Percentiles rank a stretch among this genome's conserved stretches.
phyloP scores from a whole-genome alignment of 2,797 vertebrate genomes.

The Rousettus madagascariensis region DNA sequence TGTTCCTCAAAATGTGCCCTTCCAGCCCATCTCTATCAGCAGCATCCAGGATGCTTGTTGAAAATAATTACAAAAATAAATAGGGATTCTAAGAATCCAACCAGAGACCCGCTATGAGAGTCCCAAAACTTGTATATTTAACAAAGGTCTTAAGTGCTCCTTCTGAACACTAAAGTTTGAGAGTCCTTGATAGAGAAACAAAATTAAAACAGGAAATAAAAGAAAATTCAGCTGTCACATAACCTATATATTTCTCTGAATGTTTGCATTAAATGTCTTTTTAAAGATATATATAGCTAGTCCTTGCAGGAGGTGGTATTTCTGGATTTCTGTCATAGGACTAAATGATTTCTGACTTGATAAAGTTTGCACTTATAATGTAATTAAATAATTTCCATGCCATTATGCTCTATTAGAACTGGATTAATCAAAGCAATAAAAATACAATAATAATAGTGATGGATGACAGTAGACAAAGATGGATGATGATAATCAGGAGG shows the following conservation, averaged over 20 bases:
- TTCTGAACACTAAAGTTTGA: neutral
- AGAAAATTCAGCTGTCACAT: neutral
- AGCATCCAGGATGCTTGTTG: neutral
- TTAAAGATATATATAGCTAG: neutral
- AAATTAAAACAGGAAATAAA: neutral
- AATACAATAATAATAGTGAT: conserved; percentile 58
- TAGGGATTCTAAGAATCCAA: neutral
- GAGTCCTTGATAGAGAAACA: neutral
- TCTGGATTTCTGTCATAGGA: conserved; percentile 38
- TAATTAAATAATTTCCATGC: conserved; percentile 65
- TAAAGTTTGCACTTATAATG: conserved; percentile 28
- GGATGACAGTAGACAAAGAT: conserved; percentile 21
- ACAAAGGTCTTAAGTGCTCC: neutral
- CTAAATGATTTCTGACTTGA: conserved; percentile 51
- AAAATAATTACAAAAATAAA: neutral
- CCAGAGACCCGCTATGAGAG: neutral
- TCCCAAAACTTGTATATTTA: neutral
- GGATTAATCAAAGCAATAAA: conserved; percentile 63
- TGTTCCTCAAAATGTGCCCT: neutral
- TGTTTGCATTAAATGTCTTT: neutral
- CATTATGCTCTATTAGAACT: conserved; percentile 50
- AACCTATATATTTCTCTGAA: neutral
- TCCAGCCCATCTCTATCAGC: neutral
- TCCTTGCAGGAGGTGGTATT: neutral
- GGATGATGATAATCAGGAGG: conserved; percentile 24